These are phyloP conservation scores for Spodoptera littoralis DNA, from an alignment of 2,888 invertebrate genomes.

Conservation along the genomic window DNA sequence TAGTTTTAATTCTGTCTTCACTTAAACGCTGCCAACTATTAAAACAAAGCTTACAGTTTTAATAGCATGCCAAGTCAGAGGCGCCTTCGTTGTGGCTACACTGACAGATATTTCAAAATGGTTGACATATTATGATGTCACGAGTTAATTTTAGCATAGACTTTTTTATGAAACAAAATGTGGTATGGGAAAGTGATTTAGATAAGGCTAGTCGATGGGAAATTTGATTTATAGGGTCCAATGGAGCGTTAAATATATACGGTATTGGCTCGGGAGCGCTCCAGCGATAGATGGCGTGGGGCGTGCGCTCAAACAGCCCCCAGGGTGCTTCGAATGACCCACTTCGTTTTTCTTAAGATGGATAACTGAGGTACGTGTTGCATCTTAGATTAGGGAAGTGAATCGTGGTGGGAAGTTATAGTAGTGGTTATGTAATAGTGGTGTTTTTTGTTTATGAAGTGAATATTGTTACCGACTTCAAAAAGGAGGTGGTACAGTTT, in stretches of 20 bases:
- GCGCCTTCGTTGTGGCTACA: too few relatives aligned
- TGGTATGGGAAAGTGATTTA: slow-evolving; percentile 48
- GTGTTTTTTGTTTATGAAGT: too few relatives aligned
- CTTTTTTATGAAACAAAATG: slow-evolving; percentile 27
- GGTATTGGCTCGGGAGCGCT: slow-evolving; percentile 28
- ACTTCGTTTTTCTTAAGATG: slow-evolving; percentile 27
- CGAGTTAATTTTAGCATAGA: neutral
- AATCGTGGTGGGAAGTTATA: too few relatives aligned
- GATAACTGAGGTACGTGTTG: slow-evolving; percentile 21
- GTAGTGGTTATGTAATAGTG: too few relatives aligned
- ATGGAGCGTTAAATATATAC: slow-evolving; percentile 53
- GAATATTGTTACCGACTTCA: too few relatives aligned
- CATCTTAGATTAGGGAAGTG: slow-evolving; percentile 2
- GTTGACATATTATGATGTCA: too few relatives aligned
- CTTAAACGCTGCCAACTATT: too few relatives aligned
- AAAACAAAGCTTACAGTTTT: too few relatives aligned
- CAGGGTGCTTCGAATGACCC: slow-evolving; percentile 21
- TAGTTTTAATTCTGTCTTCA: too few relatives aligned
- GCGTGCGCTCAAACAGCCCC: slow-evolving; percentile 24
- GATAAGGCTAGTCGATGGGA: slow-evolving; percentile 40
- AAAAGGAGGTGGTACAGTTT: too few relatives aligned
- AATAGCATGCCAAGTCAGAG: too few relatives aligned
- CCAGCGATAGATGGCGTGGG: slow-evolving; percentile 25
- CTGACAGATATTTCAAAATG: too few relatives aligned
- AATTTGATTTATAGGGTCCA: slow-evolving; percentile 55